Evolutionary conservation across 2,113 vertebrate species (phyloP), one percentile per base, ranked within the genome.

Genomic region (Chaenogobius annularis): DNA sequence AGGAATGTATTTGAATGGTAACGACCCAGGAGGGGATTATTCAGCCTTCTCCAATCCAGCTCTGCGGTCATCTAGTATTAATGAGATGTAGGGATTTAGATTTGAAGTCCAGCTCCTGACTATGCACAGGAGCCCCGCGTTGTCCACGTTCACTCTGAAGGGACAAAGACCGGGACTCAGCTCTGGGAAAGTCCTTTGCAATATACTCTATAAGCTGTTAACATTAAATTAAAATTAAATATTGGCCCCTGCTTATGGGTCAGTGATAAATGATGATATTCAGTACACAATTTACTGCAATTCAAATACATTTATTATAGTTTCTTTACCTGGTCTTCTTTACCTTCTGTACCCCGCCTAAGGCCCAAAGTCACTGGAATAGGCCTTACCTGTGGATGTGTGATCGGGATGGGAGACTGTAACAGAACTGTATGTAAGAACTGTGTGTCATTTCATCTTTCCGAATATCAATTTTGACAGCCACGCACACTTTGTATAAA

Each of bases 1-100:
- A 84, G 82, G 88, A 91, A 91, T 91, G 90, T 67, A 92, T 91
- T 90, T 90, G 87, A 92, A 91, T 88, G 80, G 83, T 85, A 89
- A 91, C 87, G 86, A 87, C 86, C 88, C 87, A 79, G 67, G 75
- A 86, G 87, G 83, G 86, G 80, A 89, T 89, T 89, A 90, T 88
- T 83, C 84, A 80, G 75, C 72, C 84, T 80, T 86, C 78, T 87
- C 78, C 81, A 81, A 64, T 78, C 74, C 77, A 83, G 75, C 82
- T 82, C 79, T 76, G 87, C 87, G 77, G 77, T 72, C 82, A 89
- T 91, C 84, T 79, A 85, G 86, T 89, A 89, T 89, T 89, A 89
- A 91, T 91, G 91, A 91, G 90, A 88, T 88, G 82, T 80, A 89
- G 73, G 75, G 76, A 87, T 88, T 87, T 81, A 83, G 87, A 91